Evolutionary conservation across 2,113 vertebrate species (phyloP).

Genomic region (Cairina moschata): DNA sequence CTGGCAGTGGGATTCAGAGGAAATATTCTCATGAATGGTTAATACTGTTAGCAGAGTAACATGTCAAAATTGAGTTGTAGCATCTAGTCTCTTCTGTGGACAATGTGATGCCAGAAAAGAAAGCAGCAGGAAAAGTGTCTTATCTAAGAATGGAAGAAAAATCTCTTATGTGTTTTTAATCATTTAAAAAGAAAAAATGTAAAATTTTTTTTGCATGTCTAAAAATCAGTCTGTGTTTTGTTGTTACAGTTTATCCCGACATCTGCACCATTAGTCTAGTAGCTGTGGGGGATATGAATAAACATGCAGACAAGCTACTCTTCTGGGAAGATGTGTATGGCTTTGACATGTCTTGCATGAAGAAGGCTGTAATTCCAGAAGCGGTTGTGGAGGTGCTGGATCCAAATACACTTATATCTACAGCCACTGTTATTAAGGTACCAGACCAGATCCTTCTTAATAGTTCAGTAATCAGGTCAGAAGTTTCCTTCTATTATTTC

Average conservation of each 20-base stretch:
- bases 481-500: not conserved
- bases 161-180: not conserved
- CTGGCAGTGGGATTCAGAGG: not conserved
- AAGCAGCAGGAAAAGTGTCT: not conserved
- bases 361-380: slow-evolving; percentile 89
- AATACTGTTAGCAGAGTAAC: not conserved
- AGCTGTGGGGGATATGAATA: slow-evolving; percentile 85
- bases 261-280: slow-evolving; percentile 88
- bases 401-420: slow-evolving; percentile 85
- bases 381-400: slow-evolving; percentile 87
- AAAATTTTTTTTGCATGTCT: not conserved
- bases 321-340: slow-evolving; percentile 97
- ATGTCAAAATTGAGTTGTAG: not conserved
- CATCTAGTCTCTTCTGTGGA: not conserved
- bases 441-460: not conserved
- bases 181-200: not conserved
- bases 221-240: not conserved
- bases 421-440: slow-evolving; percentile 88
- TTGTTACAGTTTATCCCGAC: slow-evolving; percentile 91
- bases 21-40: not conserved
- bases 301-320: slow-evolving; percentile 81
- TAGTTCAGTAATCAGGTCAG: not conserved
- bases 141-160: not conserved
- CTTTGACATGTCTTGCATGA: slow-evolving; percentile 97
- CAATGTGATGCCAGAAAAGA: not conserved